These are phyloP conservation scores for Dinothrombium tinctorium DNA, from an alignment of 1,140 invertebrate species.

Conservation along the genomic window DNA sequence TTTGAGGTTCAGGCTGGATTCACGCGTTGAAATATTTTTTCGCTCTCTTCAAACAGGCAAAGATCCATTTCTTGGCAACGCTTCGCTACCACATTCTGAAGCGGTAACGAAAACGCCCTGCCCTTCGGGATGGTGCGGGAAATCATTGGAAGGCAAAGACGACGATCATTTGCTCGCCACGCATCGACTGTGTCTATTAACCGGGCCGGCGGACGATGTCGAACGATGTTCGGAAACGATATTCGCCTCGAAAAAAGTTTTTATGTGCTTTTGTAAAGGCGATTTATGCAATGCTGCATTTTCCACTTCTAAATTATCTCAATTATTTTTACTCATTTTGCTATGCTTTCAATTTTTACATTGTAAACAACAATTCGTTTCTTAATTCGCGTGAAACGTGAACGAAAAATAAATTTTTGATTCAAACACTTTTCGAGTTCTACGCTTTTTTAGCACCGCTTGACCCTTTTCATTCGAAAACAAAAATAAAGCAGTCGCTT, in stretches of 20 bases:
- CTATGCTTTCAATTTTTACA: too few species aligned
- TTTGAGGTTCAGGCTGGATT: too few species aligned
- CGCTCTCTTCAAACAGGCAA: constrained; percentile 17
- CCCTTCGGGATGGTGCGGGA: constrained; percentile 75
- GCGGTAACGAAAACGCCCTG: constrained; percentile 54
- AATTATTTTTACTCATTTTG: too few species aligned
- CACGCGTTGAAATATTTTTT: too few species aligned
- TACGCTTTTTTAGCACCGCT: too few species aligned
- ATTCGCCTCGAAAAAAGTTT: constrained; percentile 46
- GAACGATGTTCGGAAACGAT: constrained; percentile 58
- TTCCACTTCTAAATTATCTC: too few species aligned
- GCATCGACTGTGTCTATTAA: constrained; percentile 56
- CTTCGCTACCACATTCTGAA: constrained; percentile 16
- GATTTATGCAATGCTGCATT: constrained; percentile 52
- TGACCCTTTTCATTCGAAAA: too few species aligned
- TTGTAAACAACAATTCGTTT: too few species aligned
- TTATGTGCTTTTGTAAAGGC: constrained; percentile 76
- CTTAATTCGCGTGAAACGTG: too few species aligned
- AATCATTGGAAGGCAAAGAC: constrained; percentile 57
- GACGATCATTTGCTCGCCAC: constrained; percentile 47
- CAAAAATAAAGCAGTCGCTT: too few species aligned
- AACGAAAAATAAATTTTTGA: too few species aligned
- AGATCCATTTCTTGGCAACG: constrained; percentile 50
- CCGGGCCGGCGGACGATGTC: constrained; percentile 58
- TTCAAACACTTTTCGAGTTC: too few species aligned